Conservation (phyloP, 2,888 invertebrate species). For the Sceliomorpha sp. region DNA sequence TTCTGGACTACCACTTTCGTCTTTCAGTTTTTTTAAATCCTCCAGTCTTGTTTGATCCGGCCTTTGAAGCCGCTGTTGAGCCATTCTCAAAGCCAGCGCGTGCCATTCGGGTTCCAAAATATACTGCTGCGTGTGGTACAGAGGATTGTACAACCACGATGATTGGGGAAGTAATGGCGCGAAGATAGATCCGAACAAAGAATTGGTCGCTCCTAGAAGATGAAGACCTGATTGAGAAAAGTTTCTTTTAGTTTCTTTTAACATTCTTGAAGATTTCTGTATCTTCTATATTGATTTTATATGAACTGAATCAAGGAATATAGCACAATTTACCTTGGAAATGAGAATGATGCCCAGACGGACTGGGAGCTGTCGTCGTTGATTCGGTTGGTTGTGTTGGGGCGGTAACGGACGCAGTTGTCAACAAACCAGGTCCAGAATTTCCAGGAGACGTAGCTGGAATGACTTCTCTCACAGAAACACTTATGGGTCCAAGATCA, state of each 20-base stretch:
- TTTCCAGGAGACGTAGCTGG: conserved; percentile 73
- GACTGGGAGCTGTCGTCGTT: conserved; percentile 66
- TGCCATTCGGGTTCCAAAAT: conserved; percentile 78
- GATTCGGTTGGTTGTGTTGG: conserved; percentile 73
- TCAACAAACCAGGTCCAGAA: conserved; percentile 74
- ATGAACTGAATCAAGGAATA: no score
- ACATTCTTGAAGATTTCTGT: neutral
- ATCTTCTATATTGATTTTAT: no score
- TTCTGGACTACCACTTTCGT: conserved; percentile 70
- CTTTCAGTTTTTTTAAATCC: conserved; percentile 71
- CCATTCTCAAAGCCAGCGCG: conserved; percentile 74
- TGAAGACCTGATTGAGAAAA: conserved; percentile 70
- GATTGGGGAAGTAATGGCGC: conserved; percentile 76
- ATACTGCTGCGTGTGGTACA: conserved; percentile 77
- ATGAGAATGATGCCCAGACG: conserved; percentile 75
- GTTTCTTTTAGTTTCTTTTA: conserved; percentile 4
- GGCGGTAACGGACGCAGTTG: conserved; percentile 74
- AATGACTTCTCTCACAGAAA: conserved; percentile 74
- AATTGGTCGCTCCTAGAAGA: conserved; percentile 74
- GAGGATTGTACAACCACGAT: conserved; percentile 77
- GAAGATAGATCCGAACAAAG: conserved; percentile 78
- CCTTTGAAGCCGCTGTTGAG: conserved; percentile 76
- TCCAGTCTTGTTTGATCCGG: conserved; percentile 73
- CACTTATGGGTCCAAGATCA: conserved; percentile 75
- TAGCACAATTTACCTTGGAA: conserved; percentile 70